Conservation (phyloP, 2,888 invertebrate genomes). For the Laothoe populi region DNA sequence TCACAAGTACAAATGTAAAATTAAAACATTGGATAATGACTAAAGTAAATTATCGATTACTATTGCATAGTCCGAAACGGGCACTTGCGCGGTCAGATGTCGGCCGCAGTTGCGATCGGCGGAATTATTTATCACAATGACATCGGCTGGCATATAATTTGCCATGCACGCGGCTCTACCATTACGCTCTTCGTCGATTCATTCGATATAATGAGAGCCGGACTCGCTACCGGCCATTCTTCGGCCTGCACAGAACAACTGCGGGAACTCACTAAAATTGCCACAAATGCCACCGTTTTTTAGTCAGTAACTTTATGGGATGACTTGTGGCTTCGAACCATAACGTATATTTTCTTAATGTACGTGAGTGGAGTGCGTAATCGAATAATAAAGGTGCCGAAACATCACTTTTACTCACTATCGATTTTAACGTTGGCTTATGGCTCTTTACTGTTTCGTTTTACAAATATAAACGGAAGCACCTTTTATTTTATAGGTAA, state of each 20-base stretch:
- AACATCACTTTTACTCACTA: constrained; percentile 20
- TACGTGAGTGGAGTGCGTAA: constrained; percentile 12
- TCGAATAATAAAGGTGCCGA: constrained; percentile 17
- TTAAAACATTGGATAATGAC: not conserved
- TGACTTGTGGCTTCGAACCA: constrained; percentile 39
- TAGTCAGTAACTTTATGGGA: constrained; percentile 37
- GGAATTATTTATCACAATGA: constrained; percentile 78
- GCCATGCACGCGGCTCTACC: constrained; percentile 65
- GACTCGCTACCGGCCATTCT: constrained; percentile 64
- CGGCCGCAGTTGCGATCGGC: constrained; percentile 40
- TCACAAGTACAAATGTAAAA: not conserved
- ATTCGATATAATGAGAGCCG: constrained; percentile 75
- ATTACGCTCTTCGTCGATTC: constrained; percentile 77
- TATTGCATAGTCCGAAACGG: constrained; percentile 23
- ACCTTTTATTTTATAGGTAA: not conserved
- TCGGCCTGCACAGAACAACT: constrained; percentile 39
- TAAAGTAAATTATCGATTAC: constrained; percentile 4
- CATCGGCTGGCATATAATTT: constrained; percentile 77
- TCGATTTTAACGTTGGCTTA: constrained; percentile 9
- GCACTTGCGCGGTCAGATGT: constrained; percentile 27
- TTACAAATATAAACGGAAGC: not conserved
- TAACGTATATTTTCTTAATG: constrained; percentile 24
- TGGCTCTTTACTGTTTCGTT: not conserved
- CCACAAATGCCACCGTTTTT: constrained; percentile 41
- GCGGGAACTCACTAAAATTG: constrained; percentile 46